Evolutionary conservation across 2,113 vertebrate species (phyloP), one percentile per base, ranked within the genome.

Genomic region (Pygoscelis antarcticus): DNA sequence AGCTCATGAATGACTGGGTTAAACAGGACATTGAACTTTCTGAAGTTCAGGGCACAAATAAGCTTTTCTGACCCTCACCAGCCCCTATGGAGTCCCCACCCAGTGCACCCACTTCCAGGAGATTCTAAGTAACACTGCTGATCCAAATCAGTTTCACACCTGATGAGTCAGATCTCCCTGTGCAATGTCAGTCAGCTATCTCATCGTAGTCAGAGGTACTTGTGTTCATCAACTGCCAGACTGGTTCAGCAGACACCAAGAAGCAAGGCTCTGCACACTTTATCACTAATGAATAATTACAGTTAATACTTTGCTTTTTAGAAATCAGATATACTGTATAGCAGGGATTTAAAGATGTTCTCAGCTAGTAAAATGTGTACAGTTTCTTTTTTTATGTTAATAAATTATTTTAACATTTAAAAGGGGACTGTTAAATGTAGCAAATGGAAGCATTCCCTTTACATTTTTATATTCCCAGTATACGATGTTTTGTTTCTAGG

Each of bases 401-500:
- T 55, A 65, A 83, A 44, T 55, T 66, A 32, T 76, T 76, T 87
- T 76, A 61, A 36, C 21, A n/a, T 47, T 65, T 78, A 32, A 69
- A 54, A 54, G 25, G 4, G 3, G 6, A 29, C n/a, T 36, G 18
- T 51, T 40, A 87, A 52, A 52, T n/a, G 16, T 21, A 68, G 8
- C 10, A 62, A 85, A 79, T 36, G 5, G 20, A 78, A 74, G 4
- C 15, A 46, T 83, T 92, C 38, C 9, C 27, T 86, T 69, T 57
- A 52, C 20, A 26, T 57, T 49, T 32, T 49, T 64, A 26, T 25
- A 49, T 60, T 78, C 11, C 10, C 11, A 26, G 8, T 19, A 8
- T 3, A 40, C 0, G 0, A 20, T 5, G 1, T 3, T 27, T 83
- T 74, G 13, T 75, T 70, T 71, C 34, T 29, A 83, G 49, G 11